Base-by-base conservation (phyloP, 2,888 invertebrate genomes). In the Drosophila kokeensis region DNA sequence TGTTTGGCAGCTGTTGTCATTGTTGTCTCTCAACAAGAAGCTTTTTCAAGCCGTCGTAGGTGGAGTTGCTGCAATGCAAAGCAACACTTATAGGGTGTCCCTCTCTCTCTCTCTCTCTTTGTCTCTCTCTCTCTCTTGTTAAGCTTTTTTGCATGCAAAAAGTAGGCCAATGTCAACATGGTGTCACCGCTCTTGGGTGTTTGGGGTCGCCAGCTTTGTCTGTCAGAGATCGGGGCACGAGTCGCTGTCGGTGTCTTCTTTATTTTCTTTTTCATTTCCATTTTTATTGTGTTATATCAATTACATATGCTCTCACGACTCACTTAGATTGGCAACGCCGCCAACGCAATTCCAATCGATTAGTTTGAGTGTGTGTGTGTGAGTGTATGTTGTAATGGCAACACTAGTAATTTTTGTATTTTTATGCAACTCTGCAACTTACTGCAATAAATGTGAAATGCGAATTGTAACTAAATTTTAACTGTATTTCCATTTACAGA, bases 121-220 rank as follows among this genome's bases (percentile, higher is more conserved):
- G 57, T 42, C 48, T 58, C 30, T n/a, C 45, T 34, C n/a, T 57
- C 10, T 48, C 21, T 59, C 29, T 50, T 24, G 53, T 63, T 59
- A 40, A 60, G 69, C 52, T 65, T 73, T 88, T 83, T 82, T 80
- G 83, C 90, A 83, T 89, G 69, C 45, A 57, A 84, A 90, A 91
- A 87, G 90, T 91, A 86, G 92, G 90, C 90, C 90, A 90, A 92
- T 90, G 90, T 91, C 91, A 92, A 76, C 76, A 76, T 75, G 69
- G 66, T 74, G 88, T 71, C 69, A 70, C 79, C 83, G 83, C 86
- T 88, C 80, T 87, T 87, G 82, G 82, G 90, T 87, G 85, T 88
- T 79, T 88, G 80, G 90, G 88, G 90, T 84, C 83, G 89, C 79
- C 81, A 50, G 53, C 71, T 69, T 60, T 80, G 74, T 82, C 59